phyloP scores from a whole-genome alignment of 2,797 vertebrate genomes.

The Molossus alvarezi region DNA sequence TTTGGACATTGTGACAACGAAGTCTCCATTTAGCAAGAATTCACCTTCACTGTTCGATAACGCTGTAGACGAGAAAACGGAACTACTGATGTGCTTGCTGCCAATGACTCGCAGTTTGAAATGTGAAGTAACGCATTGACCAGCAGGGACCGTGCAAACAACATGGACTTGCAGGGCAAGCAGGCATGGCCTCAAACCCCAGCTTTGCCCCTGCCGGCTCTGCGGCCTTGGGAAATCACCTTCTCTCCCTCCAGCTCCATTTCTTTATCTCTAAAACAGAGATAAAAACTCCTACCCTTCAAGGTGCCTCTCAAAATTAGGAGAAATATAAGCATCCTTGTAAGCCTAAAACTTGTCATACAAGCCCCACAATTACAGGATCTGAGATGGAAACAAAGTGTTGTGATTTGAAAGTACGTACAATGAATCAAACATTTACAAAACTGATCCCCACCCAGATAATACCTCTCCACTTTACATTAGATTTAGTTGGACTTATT shows the following conservation, averaged over 20 bases:
- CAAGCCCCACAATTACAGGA: not conserved
- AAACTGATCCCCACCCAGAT: not conserved
- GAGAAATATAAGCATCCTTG: not conserved
- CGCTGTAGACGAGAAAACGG: constrained; percentile 91
- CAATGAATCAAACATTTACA: not conserved
- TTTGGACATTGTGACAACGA: constrained; percentile 99
- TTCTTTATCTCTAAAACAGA: not conserved
- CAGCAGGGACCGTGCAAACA: not conserved
- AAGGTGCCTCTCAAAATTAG: not conserved
- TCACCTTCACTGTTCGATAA: constrained; percentile 97
- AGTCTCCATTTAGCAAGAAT: constrained; percentile 98
- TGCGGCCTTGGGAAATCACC: not conserved
- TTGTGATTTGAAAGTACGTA: not conserved
- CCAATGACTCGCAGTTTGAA: not conserved
- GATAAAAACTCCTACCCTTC: not conserved
- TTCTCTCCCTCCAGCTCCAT: not conserved
- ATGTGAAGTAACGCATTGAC: not conserved
- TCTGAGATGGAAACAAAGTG: not conserved
- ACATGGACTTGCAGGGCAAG: not conserved
- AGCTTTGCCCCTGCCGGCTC: not conserved
- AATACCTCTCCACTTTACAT: not conserved
- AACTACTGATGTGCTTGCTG: not conserved
- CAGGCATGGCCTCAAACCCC: not conserved
- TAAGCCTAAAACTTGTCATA: not conserved
- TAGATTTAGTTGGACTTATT: not conserved